phyloP scores from a whole-genome alignment of 2,113 vertebrate species.

The Mobula hypostoma region DNA sequence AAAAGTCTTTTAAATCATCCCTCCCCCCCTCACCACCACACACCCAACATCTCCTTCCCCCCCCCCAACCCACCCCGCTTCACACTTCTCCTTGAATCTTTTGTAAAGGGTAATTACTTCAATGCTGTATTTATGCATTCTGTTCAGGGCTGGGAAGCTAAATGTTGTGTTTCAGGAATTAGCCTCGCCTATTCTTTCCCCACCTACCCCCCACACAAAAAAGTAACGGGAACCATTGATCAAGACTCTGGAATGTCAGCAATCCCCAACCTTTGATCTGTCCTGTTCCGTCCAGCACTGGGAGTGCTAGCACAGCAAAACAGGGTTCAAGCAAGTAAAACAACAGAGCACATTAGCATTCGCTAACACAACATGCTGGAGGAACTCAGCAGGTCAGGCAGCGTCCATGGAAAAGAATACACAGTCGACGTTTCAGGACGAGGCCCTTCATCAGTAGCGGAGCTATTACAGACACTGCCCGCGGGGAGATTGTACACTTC shows the following conservation, averaged over 20 bases:
- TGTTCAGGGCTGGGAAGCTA: constrained; percentile 39
- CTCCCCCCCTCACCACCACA: constrained; percentile 37
- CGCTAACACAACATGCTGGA: too few species aligned
- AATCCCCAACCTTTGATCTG: constrained; percentile 50
- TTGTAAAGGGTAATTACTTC: constrained; percentile 34
- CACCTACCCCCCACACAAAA: constrained; percentile 47
- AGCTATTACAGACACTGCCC: too few species aligned
- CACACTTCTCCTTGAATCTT: constrained; percentile 37
- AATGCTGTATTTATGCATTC: constrained; percentile 38
- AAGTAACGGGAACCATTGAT: constrained; percentile 51
- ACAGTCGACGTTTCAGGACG: too few species aligned
- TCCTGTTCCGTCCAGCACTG: constrained; percentile 46
- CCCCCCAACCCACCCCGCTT: constrained; percentile 29
- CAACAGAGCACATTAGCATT: too few species aligned
- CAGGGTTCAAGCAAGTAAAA: not conserved
- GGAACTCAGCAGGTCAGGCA: too few species aligned
- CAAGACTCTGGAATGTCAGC: constrained; percentile 60
- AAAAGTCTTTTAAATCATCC: constrained; percentile 39
- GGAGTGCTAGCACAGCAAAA: constrained; percentile 46
- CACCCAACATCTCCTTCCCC: constrained; percentile 39
- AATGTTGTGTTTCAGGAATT: constrained; percentile 42
- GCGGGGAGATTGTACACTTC: too few species aligned
- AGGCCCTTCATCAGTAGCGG: too few species aligned
- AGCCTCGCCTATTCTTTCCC: constrained; percentile 51
- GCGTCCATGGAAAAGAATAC: too few species aligned